Percentiles rank a stretch among this genome's conserved stretches.
These are phyloP conservation scores for Hydroisotoma schaefferi DNA, from an alignment of 2,888 invertebrate genomes.

Conservation along the genomic window DNA sequence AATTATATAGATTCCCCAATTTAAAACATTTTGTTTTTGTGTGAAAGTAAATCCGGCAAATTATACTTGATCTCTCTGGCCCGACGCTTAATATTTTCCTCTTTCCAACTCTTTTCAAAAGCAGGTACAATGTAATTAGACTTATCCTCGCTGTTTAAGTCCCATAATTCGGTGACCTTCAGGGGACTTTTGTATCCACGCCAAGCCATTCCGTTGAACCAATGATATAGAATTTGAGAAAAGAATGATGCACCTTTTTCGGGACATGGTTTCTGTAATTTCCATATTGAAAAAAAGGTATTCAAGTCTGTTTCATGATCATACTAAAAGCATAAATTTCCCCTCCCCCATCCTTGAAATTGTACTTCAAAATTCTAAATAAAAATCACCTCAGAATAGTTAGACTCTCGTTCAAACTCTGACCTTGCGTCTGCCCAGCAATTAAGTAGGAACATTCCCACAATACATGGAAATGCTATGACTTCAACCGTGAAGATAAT, in stretches of 20 bases:
- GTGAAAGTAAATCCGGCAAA: too few relatives aligned
- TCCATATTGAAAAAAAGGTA: conserved; percentile 49
- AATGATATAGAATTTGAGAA: conserved; percentile 56
- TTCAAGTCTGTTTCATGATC: background rate
- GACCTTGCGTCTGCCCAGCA: conserved; percentile 12
- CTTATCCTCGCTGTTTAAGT: conserved; percentile 53
- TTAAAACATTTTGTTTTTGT: too few relatives aligned
- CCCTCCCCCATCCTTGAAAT: background rate
- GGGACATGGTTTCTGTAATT: conserved; percentile 55
- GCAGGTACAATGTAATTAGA: conserved; percentile 50
- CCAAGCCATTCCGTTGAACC: conserved; percentile 54
- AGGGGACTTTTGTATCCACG: conserved; percentile 54
- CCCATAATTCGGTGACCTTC: conserved; percentile 55
- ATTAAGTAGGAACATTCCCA: conserved; percentile 7
- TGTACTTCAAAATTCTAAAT: background rate
- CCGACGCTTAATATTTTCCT: too few relatives aligned
- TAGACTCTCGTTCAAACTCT: conserved; percentile 40
- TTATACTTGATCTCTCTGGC: too few relatives aligned
- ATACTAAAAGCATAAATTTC: too few relatives aligned
- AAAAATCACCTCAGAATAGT: background rate
- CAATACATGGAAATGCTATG: background rate
- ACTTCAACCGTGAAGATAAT: background rate
- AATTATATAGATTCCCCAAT: too few relatives aligned
- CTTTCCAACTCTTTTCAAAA: conserved; percentile 53
- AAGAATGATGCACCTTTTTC: conserved; percentile 55